These are phyloP conservation scores for Chelidonichthys spinosus DNA, from an alignment of 2,797 vertebrate genomes.

Conservation along the genomic window DNA sequence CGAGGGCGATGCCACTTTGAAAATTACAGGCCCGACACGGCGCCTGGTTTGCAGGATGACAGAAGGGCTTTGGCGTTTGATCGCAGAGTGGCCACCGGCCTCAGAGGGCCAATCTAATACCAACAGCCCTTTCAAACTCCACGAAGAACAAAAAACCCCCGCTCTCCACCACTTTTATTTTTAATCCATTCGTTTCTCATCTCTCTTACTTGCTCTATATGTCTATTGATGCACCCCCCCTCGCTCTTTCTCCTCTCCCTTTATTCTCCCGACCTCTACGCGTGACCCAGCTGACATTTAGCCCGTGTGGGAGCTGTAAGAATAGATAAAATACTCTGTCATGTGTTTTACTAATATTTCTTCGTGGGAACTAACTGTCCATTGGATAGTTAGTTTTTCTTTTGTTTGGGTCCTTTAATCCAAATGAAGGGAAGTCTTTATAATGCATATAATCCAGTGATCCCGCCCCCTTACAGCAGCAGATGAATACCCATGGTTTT, in stretches of 20 bases:
- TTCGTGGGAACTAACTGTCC: not conserved
- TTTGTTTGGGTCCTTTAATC: not conserved
- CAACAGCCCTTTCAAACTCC: slow-evolving; percentile 42
- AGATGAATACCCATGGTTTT: not conserved
- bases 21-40: slow-evolving; percentile 56
- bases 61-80: slow-evolving; percentile 63
- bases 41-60: slow-evolving; percentile 49
- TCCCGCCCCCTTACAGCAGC: not conserved
- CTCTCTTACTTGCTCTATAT: slow-evolving; percentile 41
- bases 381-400: not conserved
- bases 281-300: slow-evolving; percentile 66
- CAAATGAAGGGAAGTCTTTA: not conserved
- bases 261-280: slow-evolving; percentile 49
- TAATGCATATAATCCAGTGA: not conserved
- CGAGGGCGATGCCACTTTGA: slow-evolving; percentile 59
- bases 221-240: slow-evolving; percentile 30
- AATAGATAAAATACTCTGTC: slow-evolving; percentile 28
- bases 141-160: slow-evolving; percentile 61
- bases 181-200: slow-evolving; percentile 76
- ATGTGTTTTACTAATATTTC: slow-evolving; percentile 31
- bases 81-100: slow-evolving; percentile 58
- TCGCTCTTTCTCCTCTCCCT: slow-evolving; percentile 38
- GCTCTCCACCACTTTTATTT: slow-evolving; percentile 61
- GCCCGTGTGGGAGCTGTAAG: slow-evolving; percentile 39
- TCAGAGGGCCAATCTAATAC: slow-evolving; percentile 66